Percentiles rank a stretch among this genome's conserved stretches.
Evolutionary conservation across 2,113 vertebrate species (phyloP).

Genomic region (Dromiciops gliroides): DNA sequence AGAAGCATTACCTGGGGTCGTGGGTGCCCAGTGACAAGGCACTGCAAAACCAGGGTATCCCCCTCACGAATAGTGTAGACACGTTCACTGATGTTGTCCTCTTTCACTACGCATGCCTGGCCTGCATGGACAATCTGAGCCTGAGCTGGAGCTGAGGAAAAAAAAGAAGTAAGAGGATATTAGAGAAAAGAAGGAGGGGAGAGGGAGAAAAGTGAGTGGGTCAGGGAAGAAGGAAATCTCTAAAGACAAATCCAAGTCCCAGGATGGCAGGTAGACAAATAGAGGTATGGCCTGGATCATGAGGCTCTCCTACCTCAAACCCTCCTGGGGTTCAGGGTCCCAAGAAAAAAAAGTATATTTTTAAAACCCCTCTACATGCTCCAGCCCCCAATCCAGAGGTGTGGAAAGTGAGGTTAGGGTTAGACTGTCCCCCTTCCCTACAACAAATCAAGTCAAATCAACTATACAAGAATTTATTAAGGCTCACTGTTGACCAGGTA

Average conservation of each 20-base stretch:
- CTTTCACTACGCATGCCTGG: conserved; percentile 97
- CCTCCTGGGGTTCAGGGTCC: background rate
- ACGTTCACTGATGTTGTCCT: conserved; percentile 97
- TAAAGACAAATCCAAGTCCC: background rate
- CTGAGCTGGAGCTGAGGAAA: conserved; percentile 91
- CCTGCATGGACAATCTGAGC: conserved; percentile 97
- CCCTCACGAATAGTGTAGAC: conserved; percentile 99
- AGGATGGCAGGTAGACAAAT: background rate
- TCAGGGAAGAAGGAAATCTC: background rate
- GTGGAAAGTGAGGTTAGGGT: background rate
- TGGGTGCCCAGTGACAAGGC: conserved; percentile 96
- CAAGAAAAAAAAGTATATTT: background rate
- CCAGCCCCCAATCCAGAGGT: background rate
- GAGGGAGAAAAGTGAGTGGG: background rate
- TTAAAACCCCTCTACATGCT: background rate
- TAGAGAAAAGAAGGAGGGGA: background rate
- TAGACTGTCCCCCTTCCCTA: background rate
- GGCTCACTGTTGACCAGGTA: background rate
- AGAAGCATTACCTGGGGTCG: conserved; percentile 91
- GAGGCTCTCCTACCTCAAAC: background rate
- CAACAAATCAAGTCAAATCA: background rate
- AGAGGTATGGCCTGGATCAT: background rate
- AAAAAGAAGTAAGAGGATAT: background rate
- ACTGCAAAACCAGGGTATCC: conserved; percentile 94
- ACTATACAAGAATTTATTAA: background rate